Conservation (phyloP, 1,140 invertebrate genomes). For the Sycobia sp. region DNA sequence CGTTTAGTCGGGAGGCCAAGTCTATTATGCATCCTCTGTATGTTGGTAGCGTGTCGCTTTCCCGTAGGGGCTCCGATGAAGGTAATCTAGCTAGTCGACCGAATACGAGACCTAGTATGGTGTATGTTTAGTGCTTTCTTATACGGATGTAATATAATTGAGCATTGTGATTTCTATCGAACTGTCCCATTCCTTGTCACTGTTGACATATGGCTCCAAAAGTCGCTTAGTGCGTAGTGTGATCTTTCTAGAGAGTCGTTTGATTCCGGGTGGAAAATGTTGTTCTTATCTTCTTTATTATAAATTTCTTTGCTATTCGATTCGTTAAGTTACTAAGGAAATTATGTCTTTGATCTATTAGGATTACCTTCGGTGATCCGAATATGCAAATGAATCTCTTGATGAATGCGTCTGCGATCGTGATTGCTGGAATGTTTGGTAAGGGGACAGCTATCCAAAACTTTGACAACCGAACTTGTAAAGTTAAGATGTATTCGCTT, state of each 20-base stretch:
- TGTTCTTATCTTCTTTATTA: no score
- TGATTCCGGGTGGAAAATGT: no score
- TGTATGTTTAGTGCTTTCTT: constrained; percentile 14
- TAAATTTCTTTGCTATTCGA: no score
- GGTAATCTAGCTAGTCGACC: no score
- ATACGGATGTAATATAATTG: constrained; percentile 14
- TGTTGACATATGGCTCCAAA: constrained; percentile 30
- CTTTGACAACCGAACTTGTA: no score
- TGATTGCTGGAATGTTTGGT: background rate
- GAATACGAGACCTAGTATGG: constrained; percentile 1
- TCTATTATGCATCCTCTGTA: background rate
- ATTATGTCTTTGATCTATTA: no score
- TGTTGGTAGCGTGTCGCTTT: background rate
- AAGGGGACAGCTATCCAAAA: no score
- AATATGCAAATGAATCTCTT: no score
- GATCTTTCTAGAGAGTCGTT: no score
- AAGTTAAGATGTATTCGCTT: no score
- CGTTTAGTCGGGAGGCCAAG: background rate
- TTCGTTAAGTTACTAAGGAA: constrained; percentile 16
- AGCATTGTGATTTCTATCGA: constrained; percentile 1
- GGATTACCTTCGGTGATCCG: constrained; percentile 8
- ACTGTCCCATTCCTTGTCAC: constrained; percentile 49
- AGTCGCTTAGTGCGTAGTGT: background rate
- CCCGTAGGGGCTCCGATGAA: constrained; percentile 1
- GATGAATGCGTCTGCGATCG: constrained; percentile 30